Conservation (phyloP, 2,888 invertebrate genomes). For the Phengaris alcon region DNA sequence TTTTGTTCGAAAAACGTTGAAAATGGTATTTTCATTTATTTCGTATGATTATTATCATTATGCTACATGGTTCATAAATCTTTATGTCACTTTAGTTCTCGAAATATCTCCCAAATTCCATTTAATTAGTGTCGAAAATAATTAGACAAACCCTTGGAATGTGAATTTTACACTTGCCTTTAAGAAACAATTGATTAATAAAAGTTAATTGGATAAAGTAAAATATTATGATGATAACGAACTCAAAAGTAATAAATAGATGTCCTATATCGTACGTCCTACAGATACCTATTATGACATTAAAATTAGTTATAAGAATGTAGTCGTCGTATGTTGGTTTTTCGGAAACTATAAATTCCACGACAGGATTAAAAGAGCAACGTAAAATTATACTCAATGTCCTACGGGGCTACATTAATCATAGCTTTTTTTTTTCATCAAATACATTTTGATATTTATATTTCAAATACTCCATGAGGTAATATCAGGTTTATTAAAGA, state of each 20-base stretch:
- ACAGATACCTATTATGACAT: background rate
- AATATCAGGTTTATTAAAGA: too few relatives aligned
- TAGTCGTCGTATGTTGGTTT: background rate
- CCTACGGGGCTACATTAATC: background rate
- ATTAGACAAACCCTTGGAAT: constrained; percentile 16
- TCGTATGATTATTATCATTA: constrained; percentile 12
- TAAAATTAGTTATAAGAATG: background rate
- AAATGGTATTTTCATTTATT: constrained; percentile 7
- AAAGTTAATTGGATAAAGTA: background rate
- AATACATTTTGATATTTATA: too few relatives aligned
- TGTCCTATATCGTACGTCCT: too few relatives aligned
- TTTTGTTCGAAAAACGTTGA: background rate
- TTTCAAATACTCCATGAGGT: too few relatives aligned
- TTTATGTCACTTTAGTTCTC: constrained; percentile 16
- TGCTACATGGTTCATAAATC: background rate
- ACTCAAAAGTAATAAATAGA: background rate
- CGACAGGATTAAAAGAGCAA: too few relatives aligned
- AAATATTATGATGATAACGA: background rate
- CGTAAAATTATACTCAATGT: too few relatives aligned
- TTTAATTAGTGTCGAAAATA: background rate
- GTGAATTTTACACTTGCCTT: background rate
- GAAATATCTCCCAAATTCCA: background rate
- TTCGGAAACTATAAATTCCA: background rate
- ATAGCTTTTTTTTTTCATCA: too few relatives aligned
- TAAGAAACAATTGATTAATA: background rate